Evolutionary conservation across 2,797 vertebrate species (phyloP), one percentile per base, ranked within the genome.

Genomic region (Spea hammondii): DNA sequence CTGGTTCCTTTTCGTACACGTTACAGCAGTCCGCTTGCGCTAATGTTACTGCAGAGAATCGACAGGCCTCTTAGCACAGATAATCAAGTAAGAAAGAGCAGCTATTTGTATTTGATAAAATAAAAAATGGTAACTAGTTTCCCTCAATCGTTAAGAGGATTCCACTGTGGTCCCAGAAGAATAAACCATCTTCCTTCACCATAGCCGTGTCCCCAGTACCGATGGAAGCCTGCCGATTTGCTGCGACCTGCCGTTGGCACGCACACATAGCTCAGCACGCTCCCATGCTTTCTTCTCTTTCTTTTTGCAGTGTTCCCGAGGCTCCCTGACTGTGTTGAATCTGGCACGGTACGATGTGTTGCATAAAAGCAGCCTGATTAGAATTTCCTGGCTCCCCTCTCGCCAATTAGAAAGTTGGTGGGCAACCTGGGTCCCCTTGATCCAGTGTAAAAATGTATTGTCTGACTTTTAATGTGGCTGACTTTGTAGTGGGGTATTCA

Each of bases 181-280:
- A 9, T 13, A 64, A 55, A 62, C 64, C 53, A 9, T 44, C 50
- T 55, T 14, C 48, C 49, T 6, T 46, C 50, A 53, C 12, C 65
- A 54, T n/a, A 12, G 10, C 11, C 46, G 14, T 46, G 48, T n/a
- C 77, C 78, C 78, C 17, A 91, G 91, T 89, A 62, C 53, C 17
- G 7, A 11, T 73, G 70, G 77, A 64, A 46, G 64, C 47, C 7
- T 74, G 17, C 70, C 77, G 65, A 74, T 48, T 65, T 46, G 48
- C 57, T n/a, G 48, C 14, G 6, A 10, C 49, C n/a, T 17, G 60
- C 7, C n/a, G 68, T 50, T n/a, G 54, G 45, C 50, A 14, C 48
- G 32, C 8, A n/a, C 48, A 8, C 8, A 53, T 45, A 47, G 67
- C 48, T 17, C 67, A 14, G 67, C n/a, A n/a, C 67, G 8, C 59